phyloP scores from a whole-genome alignment of 2,888 invertebrate genomes.

The Eupithecia subfuscata region DNA sequence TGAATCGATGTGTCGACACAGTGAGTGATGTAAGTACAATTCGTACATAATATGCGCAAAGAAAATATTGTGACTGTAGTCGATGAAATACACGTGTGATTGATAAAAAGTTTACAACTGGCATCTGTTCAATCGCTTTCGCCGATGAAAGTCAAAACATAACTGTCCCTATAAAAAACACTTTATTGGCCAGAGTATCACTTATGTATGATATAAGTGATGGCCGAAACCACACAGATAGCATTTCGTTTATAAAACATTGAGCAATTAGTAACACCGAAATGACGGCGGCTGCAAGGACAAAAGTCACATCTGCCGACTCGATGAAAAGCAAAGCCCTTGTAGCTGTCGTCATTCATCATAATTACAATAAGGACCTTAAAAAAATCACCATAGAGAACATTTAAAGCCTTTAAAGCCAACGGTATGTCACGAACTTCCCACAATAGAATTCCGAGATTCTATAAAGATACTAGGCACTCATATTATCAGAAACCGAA shows the following conservation, averaged over 20 bases:
- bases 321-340: conserved; percentile 59
- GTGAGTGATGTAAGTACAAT: conserved; percentile 64
- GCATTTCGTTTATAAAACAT: conserved; percentile 34
- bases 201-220: conserved; percentile 36
- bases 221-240: conserved; percentile 37
- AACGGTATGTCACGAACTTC: conserved; percentile 46
- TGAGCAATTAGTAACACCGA: conserved; percentile 44
- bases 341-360: conserved; percentile 64
- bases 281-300: conserved; percentile 34
- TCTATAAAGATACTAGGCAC: conserved; percentile 15
- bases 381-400: conserved; percentile 53
- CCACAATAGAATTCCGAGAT: conserved; percentile 39
- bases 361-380: conserved; percentile 61
- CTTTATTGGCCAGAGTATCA: conserved; percentile 40
- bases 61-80: conserved; percentile 70
- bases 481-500: conserved; percentile 49
- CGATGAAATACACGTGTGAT: conserved; percentile 66
- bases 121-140: conserved; percentile 69
- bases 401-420: conserved; percentile 48
- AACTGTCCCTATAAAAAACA: conserved; percentile 45
- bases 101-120: conserved; percentile 68
- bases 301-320: conserved; percentile 57
- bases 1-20: conserved; percentile 58
- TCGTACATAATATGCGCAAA: conserved; percentile 58
- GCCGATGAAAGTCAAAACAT: conserved; percentile 73